Evolutionary conservation across 2,797 vertebrate species (phyloP).

Genomic region (Gadopsis marmoratus): DNA sequence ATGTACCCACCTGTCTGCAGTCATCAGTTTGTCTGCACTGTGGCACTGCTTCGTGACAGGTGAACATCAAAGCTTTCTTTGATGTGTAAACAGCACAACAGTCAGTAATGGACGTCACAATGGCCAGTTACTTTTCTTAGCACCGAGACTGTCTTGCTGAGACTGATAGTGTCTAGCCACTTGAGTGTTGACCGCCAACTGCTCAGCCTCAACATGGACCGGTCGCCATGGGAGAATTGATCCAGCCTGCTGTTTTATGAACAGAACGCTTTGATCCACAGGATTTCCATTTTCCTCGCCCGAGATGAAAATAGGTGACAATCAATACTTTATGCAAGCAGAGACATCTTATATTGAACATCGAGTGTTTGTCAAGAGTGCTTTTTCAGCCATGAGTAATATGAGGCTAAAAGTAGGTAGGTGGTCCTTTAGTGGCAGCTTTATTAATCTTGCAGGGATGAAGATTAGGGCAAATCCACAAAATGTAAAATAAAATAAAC

Average conservation of each 20-base stretch:
- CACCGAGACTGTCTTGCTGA: conserved; percentile 52
- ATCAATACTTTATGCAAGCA: conserved; percentile 64
- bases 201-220: conserved; percentile 39
- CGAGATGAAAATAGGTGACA: conserved; percentile 47
- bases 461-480: neutral
- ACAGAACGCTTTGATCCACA: conserved; percentile 63
- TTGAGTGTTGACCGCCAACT: conserved; percentile 19
- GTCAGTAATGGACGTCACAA: conserved; percentile 12
- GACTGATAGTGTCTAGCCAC: conserved; percentile 40
- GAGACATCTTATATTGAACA: conserved; percentile 57
- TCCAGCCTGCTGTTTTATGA: conserved; percentile 58
- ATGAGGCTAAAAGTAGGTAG: conserved; percentile 7
- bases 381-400: conserved; percentile 18
- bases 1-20: neutral
- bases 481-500: neutral
- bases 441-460: conserved; percentile 18
- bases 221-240: conserved; percentile 52
- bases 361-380: conserved; percentile 25
- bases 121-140: conserved; percentile 24
- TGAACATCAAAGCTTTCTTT: conserved; percentile 19
- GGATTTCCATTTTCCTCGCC: conserved; percentile 54
- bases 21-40: conserved; percentile 1
- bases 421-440: neutral
- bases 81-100: conserved; percentile 18
- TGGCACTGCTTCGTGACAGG: neutral